Evolutionary conservation across 2,113 vertebrate genomes (phyloP).

Genomic region (Lota lota): DNA sequence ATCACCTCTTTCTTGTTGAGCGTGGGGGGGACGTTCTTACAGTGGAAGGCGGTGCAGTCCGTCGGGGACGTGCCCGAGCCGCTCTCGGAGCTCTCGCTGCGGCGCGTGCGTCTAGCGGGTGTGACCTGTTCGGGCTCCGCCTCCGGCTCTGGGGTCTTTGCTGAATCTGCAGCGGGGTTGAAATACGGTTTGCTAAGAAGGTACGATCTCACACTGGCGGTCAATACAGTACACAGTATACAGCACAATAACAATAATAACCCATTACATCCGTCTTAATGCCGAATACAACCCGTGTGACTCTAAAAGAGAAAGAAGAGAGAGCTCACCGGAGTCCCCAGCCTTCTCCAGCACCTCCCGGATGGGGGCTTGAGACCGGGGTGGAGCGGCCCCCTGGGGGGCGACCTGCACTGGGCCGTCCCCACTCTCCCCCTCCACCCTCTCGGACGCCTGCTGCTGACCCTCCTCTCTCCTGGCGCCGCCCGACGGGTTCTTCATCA

Average conservation of each 20-base stretch:
- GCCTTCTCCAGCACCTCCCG: constrained; percentile 56
- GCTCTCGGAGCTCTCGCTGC: constrained; percentile 75
- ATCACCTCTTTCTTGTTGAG: constrained; percentile 78
- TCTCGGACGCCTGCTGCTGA: constrained; percentile 22
- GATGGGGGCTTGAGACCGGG: constrained; percentile 29
- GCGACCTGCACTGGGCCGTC: constrained; percentile 25
- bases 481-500: constrained; percentile 64
- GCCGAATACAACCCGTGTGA: neutral
- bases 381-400: constrained; percentile 21
- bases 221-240: too few species aligned
- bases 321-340: constrained; percentile 61
- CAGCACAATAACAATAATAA: too few species aligned
- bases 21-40: constrained; percentile 78
- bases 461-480: constrained; percentile 61
- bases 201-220: too few species aligned
- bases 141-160: constrained; percentile 25
- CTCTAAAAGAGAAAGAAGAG: neutral
- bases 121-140: neutral
- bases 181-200: too few species aligned
- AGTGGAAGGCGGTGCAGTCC: constrained; percentile 77
- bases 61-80: constrained; percentile 50
- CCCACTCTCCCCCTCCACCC: constrained; percentile 49
- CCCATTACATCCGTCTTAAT: neutral
- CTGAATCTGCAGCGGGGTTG: constrained; percentile 13
- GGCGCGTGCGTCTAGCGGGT: constrained; percentile 46